Base-by-base conservation (phyloP, 2,113 vertebrate species). In the Herpailurus yagouaroundi region DNA sequence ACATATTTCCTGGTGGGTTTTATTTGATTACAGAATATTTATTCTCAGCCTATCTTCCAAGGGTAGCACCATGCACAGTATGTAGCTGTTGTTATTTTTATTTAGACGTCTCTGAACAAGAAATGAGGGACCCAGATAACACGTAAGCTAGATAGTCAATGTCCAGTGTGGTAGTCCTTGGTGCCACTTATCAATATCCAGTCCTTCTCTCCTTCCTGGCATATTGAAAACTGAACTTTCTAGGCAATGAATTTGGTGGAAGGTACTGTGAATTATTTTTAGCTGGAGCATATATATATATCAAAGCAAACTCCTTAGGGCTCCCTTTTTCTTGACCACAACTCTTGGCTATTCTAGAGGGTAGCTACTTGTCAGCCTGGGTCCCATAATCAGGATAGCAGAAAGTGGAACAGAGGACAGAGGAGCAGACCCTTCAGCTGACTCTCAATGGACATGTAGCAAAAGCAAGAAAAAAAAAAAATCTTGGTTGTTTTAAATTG, bases 71-170 rank as follows among this genome's bases (percentile, higher is more conserved):
- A 77, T 29, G 38, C 4, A 31, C 27, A 63, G 7, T 50, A 48
- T 83, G n/a, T 55, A 21, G 23, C 48, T 57, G 1, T 60, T 36
- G 25, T 69, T 90, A 90, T 94, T 98, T 97, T 95, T 88, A 66
- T 85, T 63, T 73, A 76, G 48, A 81, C 93, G 11, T 89, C 64
- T 93, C 27, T 95, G 91, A 95, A 95, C 23, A 74, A 89, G 87
- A 94, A 92, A 41, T 73, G 48, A 83, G 8, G n/a, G 31, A 50
- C 4, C 14, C 64, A 33, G 41, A 74, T 45, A 96, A 38, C 4
- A 36, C 14, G 50, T 29, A 91, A 84, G 6, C 10, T 66, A 87
- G 79, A 77, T 33, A 93, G 57, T 82, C n/a, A n/a, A 6, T n/a
- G 31, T 79, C 74, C 64, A 76, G 12, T 23, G 1, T 25, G n/a